Conservation (phyloP, 2,797 vertebrate species). For the Lateolabrax maculatus region DNA sequence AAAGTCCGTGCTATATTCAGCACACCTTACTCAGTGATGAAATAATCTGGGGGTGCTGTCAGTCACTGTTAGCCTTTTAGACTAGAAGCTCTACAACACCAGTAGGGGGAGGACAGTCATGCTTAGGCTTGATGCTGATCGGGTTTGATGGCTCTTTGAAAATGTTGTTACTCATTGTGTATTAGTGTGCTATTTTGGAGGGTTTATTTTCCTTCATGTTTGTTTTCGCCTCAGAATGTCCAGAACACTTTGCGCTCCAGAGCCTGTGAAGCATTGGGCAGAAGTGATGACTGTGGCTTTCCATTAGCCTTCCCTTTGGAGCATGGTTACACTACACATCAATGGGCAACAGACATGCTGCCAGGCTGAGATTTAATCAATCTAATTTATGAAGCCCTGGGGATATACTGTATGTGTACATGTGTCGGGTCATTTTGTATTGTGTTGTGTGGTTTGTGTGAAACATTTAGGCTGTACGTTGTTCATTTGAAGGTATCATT, state of each 20-base stretch:
- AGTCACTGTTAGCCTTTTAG: conserved; percentile 59
- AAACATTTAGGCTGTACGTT: not conserved
- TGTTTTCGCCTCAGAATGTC: conserved; percentile 66
- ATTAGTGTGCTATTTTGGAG: conserved; percentile 57
- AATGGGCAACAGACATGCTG: conserved; percentile 17
- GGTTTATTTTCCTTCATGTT: conserved; percentile 47
- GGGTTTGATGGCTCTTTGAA: conserved; percentile 66
- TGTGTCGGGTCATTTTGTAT: not conserved
- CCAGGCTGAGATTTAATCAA: conserved; percentile 15
- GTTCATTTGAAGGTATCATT: not conserved
- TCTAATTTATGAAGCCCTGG: conserved; percentile 18
- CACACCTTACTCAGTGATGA: conserved; percentile 59
- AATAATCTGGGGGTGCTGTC: conserved; percentile 65
- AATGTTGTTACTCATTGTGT: conserved; percentile 67
- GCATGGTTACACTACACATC: not conserved
- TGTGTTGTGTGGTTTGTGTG: not conserved
- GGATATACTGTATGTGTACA: not conserved
- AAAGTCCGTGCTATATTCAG: conserved; percentile 32
- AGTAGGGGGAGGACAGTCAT: conserved; percentile 56
- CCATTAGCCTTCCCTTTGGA: conserved; percentile 43
- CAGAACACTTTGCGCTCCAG: conserved; percentile 57
- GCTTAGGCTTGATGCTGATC: conserved; percentile 55
- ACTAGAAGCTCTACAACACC: conserved; percentile 48
- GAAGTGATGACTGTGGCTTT: conserved; percentile 46
- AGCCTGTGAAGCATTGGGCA: conserved; percentile 18